A percentile compares a stretch with the other conserved stretches of the same genome.
These are phyloP conservation scores for Hippolais icterina DNA, from an alignment of 2,113 vertebrate species.

Conservation along the genomic window DNA sequence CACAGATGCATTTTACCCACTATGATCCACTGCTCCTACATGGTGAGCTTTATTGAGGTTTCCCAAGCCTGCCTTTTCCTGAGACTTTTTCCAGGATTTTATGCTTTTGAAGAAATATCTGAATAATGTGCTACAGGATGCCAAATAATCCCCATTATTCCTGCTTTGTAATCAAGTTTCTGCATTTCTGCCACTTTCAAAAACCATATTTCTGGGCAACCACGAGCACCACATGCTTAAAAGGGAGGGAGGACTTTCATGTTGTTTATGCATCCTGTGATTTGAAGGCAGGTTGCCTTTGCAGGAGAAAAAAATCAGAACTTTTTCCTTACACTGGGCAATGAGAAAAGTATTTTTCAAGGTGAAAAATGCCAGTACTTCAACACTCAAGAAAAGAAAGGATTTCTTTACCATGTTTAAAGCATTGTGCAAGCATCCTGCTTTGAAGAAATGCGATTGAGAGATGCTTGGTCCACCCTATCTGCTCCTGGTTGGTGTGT, in stretches of 20 bases:
- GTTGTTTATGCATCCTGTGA: not conserved
- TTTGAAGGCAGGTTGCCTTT: not conserved
- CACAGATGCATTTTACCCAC: not conserved
- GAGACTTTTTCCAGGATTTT: not conserved
- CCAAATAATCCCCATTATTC: not conserved
- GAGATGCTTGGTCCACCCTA: no score
- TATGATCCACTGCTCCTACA: not conserved
- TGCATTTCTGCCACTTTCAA: not conserved
- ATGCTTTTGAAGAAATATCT: not conserved
- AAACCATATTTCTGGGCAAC: not conserved
- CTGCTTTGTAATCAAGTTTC: not conserved
- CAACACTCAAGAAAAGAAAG: not conserved
- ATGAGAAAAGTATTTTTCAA: not conserved
- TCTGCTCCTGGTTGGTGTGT: no score
- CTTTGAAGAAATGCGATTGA: not conserved
- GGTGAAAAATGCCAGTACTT: not conserved
- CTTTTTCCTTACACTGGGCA: not conserved
- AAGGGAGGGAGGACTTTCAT: not conserved
- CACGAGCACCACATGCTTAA: rapidly evolving
- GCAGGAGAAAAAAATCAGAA: rapidly evolving
- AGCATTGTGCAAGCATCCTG: not conserved
- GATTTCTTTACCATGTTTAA: not conserved
- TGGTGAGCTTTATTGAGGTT: not conserved
- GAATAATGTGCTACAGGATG: not conserved
- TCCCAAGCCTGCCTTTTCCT: not conserved